A percentile compares a stretch with the other conserved stretches of the same genome.
phyloP scores from a whole-genome alignment of 2,888 invertebrate species.

The Dryobotodes eremita region DNA sequence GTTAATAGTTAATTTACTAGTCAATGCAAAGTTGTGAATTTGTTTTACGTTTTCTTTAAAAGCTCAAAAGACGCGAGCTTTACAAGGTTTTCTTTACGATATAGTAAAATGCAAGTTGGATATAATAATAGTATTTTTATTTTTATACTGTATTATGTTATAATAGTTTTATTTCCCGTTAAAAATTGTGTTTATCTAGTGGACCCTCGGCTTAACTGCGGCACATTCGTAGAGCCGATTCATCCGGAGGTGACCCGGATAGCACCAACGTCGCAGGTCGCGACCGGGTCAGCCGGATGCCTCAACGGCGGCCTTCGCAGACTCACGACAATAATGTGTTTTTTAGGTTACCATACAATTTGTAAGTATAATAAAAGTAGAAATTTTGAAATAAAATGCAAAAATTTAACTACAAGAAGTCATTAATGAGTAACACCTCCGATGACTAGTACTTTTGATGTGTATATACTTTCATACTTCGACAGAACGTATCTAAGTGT shows the following conservation, averaged over 20 bases:
- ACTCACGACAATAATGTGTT: constrained; percentile 74
- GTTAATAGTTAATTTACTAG: constrained; percentile 58
- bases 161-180: neutral
- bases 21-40: constrained; percentile 38
- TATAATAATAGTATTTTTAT: neutral
- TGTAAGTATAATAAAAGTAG: neutral
- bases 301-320: constrained; percentile 80
- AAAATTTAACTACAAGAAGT: neutral
- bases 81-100: constrained; percentile 15
- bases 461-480: neutral
- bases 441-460: neutral
- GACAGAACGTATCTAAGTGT: neutral
- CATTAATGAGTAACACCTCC: constrained; percentile 13
- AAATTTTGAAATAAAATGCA: neutral
- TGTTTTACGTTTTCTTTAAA: constrained; percentile 28
- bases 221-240: constrained; percentile 58
- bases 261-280: constrained; percentile 88
- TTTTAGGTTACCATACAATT: constrained; percentile 57
- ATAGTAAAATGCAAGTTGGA: neutral
- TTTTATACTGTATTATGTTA: neutral
- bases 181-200: constrained; percentile 56
- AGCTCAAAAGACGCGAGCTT: constrained; percentile 13
- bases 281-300: constrained; percentile 88
- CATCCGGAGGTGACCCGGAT: constrained; percentile 86
- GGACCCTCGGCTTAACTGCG: constrained; percentile 68